Conservation (phyloP, 1,140 invertebrate species). For the Tetranychus cinnabarinus region DNA sequence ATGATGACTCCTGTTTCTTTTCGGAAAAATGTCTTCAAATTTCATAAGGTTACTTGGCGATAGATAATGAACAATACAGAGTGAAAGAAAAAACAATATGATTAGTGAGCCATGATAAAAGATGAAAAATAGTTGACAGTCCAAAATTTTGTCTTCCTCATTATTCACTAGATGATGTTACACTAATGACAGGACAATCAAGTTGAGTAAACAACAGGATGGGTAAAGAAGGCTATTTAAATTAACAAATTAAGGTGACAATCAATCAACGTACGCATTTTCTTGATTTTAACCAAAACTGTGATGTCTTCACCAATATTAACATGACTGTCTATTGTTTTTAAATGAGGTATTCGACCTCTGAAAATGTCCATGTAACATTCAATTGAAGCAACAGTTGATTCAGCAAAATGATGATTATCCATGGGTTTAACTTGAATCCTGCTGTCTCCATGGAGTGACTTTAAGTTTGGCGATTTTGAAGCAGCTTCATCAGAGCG, state of each 20-base stretch:
- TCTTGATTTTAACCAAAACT: conserved; percentile 36
- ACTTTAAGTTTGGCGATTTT: not conserved
- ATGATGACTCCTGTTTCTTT: too few species aligned
- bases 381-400: conserved; percentile 24
- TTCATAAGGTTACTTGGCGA: too few species aligned
- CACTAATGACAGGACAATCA: too few species aligned
- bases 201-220: too few species aligned
- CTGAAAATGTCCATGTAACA: conserved; percentile 42
- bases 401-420: conserved; percentile 13
- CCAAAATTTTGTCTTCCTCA: too few species aligned
- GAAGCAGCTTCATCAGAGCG: not conserved
- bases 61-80: too few species aligned
- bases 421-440: not conserved
- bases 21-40: too few species aligned
- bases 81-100: too few species aligned
- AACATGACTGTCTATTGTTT: conserved; percentile 12
- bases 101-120: not conserved
- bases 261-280: conserved; percentile 27
- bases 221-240: too few species aligned
- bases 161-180: too few species aligned
- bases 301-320: conserved; percentile 36
- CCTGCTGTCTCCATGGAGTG: not conserved
- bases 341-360: conserved; percentile 17
- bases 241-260: not conserved
- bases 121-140: too few species aligned